Percentiles rank a stretch among this genome's conserved stretches.
phyloP scores from a whole-genome alignment of 2,113 vertebrate genomes.

The Pseudolaguvia tuberculata region DNA sequence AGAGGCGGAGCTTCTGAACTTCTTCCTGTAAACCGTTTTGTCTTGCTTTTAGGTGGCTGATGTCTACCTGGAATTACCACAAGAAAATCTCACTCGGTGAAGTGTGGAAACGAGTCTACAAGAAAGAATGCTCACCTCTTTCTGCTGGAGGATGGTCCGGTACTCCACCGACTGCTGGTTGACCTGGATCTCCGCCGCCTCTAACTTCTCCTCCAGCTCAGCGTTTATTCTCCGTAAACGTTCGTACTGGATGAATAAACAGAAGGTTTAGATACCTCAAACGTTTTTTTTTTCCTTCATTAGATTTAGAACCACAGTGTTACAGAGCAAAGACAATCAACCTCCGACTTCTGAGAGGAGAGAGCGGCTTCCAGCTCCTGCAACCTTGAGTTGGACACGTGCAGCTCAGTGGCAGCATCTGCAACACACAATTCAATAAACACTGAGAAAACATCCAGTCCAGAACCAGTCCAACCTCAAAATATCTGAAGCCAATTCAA shows the following conservation, averaged over 20 bases:
- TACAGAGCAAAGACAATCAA: no score
- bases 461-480: neutral
- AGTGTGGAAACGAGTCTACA: no score
- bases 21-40: constrained; percentile 87
- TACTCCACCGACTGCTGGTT: constrained; percentile 86
- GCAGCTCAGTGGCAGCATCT: constrained; percentile 78
- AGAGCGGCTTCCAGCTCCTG: constrained; percentile 78
- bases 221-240: constrained; percentile 77
- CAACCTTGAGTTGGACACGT: constrained; percentile 75
- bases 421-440: constrained; percentile 40
- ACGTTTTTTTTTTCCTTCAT: neutral
- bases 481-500: no score
- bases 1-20: constrained; percentile 76
- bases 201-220: constrained; percentile 91
- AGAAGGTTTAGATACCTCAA: neutral
- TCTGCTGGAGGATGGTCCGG: constrained; percentile 84
- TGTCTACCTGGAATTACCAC: constrained; percentile 77
- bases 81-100: neutral
- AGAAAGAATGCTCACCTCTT: constrained; percentile 72
- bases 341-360: constrained; percentile 81
- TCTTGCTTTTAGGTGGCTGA: constrained; percentile 92
- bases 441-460: neutral
- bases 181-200: constrained; percentile 89
- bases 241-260: constrained; percentile 74
- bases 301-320: no score